Percentiles rank a stretch among this genome's conserved stretches.
Conservation (phyloP, 2,888 invertebrate species). For the Brenthis ino region DNA sequence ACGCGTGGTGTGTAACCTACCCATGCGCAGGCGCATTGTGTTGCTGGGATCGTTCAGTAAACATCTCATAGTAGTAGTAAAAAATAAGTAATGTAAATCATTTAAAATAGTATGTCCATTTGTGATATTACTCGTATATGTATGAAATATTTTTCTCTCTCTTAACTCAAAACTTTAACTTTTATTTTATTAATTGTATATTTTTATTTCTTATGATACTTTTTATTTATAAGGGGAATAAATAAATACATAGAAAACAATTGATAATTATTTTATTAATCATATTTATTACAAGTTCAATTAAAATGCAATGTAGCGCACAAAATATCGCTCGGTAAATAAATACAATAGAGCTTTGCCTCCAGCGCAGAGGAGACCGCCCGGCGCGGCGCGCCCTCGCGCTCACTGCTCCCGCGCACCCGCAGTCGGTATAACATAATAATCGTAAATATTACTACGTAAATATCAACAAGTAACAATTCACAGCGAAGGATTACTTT, state of each 20-base stretch:
- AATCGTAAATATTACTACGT: conserved; percentile 26
- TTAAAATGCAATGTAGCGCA: neutral
- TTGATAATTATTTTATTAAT: neutral
- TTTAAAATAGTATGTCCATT: too few species aligned
- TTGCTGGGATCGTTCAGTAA: neutral
- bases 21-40: conserved; percentile 4
- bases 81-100: too few species aligned
- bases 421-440: conserved; percentile 8
- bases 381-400: conserved; percentile 42
- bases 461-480: conserved; percentile 37
- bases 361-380: conserved; percentile 28
- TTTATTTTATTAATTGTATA: too few species aligned
- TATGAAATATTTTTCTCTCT: too few species aligned
- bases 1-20: conserved; percentile 1
- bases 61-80: too few species aligned
- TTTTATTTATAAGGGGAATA: neutral
- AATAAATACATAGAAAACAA: neutral
- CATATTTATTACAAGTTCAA: neutral
- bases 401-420: neutral
- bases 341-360: neutral
- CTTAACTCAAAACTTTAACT: too few species aligned
- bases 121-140: too few species aligned
- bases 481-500: conserved; percentile 3
- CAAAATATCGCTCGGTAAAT: neutral
- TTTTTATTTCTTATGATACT: too few species aligned